Evolutionary conservation across 2,888 invertebrate genomes (phyloP).

Genomic region (Pseudococcus longispinus): DNA sequence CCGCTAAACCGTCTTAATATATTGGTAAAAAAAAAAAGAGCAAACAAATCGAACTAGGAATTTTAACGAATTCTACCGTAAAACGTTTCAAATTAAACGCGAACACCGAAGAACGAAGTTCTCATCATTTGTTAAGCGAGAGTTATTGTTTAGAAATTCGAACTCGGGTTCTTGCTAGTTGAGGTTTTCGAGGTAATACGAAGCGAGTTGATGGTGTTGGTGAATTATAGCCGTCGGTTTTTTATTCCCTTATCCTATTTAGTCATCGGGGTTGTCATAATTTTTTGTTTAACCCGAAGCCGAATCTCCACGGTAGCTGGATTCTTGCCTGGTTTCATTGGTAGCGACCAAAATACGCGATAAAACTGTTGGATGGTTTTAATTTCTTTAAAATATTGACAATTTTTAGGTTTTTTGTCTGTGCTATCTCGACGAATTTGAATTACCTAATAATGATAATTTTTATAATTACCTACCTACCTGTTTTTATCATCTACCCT

Average conservation of each 20-base stretch:
- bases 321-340: neutral
- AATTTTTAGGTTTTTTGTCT: too few species aligned
- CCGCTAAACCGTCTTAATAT: slow-evolving; percentile 22
- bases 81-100: neutral
- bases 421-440: too few species aligned
- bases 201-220: neutral
- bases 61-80: slow-evolving; percentile 25
- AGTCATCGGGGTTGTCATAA: neutral
- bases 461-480: neutral
- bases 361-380: slow-evolving; percentile 37
- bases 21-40: neutral
- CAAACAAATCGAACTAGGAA: slow-evolving; percentile 4
- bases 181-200: neutral
- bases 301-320: neutral
- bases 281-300: neutral
- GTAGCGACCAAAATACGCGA: neutral
- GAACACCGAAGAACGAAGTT: neutral
- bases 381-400: slow-evolving; percentile 41
- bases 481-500: neutral
- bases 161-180: neutral
- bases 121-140: neutral
- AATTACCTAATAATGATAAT: too few species aligned
- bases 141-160: neutral
- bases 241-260: neutral
- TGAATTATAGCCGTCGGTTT: slow-evolving; percentile 20